These are phyloP conservation scores for Pampusana beccarii DNA, from an alignment of 2,113 vertebrate species.

Conservation along the genomic window DNA sequence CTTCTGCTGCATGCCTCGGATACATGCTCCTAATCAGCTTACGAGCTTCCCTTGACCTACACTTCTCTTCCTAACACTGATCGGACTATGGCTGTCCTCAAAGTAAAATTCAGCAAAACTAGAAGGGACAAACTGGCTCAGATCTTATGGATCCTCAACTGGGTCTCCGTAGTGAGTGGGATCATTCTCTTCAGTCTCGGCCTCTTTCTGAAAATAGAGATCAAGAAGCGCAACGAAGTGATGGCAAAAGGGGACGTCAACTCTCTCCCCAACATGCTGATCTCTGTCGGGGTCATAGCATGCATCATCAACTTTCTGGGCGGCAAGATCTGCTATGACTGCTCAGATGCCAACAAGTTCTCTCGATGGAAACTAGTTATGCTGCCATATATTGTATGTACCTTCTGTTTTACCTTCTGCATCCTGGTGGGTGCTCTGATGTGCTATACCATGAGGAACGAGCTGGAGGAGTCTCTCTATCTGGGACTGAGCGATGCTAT, in stretches of 20 bases:
- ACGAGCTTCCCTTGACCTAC: slow-evolving; percentile 20
- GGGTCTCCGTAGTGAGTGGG: slow-evolving; percentile 85
- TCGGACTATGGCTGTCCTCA: slow-evolving; percentile 83
- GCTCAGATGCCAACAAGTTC: slow-evolving; percentile 83
- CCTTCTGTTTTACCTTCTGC: slow-evolving; percentile 88
- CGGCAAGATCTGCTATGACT: slow-evolving; percentile 90
- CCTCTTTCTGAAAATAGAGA: slow-evolving; percentile 85
- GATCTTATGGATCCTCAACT: slow-evolving; percentile 89
- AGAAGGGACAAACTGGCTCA: slow-evolving; percentile 86
- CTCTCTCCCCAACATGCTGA: slow-evolving; percentile 85
- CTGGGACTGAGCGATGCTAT: slow-evolving; percentile 82
- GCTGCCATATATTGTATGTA: slow-evolving; percentile 86
- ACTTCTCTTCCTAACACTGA: neutral
- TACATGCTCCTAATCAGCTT: slow-evolving; percentile 51
- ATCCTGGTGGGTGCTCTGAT: slow-evolving; percentile 85
- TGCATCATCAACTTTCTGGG: slow-evolving; percentile 88
- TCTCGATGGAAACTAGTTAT: slow-evolving; percentile 86
- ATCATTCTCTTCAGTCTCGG: slow-evolving; percentile 84
- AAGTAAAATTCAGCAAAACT: slow-evolving; percentile 86
- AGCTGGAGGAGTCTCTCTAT: slow-evolving; percentile 83
- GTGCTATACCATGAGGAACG: slow-evolving; percentile 85
- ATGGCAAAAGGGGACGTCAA: slow-evolving; percentile 82
- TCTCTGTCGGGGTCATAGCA: slow-evolving; percentile 84
- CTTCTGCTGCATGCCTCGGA: neutral
- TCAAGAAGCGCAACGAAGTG: slow-evolving; percentile 83